phyloP scores from a whole-genome alignment of 2,888 invertebrate species.

The Idaea aversata region DNA sequence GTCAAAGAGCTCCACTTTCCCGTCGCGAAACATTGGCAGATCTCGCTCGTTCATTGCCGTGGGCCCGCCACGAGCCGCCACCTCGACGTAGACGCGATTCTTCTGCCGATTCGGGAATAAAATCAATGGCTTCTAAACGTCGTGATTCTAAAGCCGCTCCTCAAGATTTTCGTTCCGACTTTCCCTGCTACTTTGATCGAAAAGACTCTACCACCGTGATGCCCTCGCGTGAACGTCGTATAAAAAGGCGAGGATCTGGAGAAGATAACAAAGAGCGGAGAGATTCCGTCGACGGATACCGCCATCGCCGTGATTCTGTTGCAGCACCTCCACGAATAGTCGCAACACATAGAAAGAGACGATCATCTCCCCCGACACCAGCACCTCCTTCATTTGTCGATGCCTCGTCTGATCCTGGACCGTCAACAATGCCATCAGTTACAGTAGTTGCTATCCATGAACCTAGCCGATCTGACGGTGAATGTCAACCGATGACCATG shows the following conservation, averaged over 20 bases:
- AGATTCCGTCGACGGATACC: conserved; percentile 85
- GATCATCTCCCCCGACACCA: conserved; percentile 66
- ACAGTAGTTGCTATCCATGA: conserved; percentile 72
- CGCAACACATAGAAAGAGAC: conserved; percentile 81
- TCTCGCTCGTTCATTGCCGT: conserved; percentile 90
- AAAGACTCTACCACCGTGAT: conserved; percentile 82
- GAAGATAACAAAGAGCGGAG: conserved; percentile 80
- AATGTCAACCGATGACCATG: conserved; percentile 81
- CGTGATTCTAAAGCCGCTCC: conserved; percentile 86
- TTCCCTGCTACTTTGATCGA: conserved; percentile 85
- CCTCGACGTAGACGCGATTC: conserved; percentile 90
- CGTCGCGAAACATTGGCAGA: conserved; percentile 94
- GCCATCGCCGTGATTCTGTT: conserved; percentile 86
- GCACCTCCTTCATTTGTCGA: conserved; percentile 78
- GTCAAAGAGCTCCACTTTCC: conserved; percentile 85
- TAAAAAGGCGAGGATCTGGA: conserved; percentile 82
- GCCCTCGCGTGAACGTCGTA: conserved; percentile 68
- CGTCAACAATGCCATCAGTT: conserved; percentile 70
- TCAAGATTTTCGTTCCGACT: conserved; percentile 85
- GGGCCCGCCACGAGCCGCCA: conserved; percentile 84
- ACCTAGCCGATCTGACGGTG: conserved; percentile 81
- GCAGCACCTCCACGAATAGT: conserved; percentile 82
- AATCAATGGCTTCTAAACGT: conserved; percentile 86
- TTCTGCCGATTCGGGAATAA: conserved; percentile 92
- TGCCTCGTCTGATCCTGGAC: conserved; percentile 84